phyloP scores from a whole-genome alignment of 92 coral and sea anemone genomes.

The Phenganax stokvisi region DNA sequence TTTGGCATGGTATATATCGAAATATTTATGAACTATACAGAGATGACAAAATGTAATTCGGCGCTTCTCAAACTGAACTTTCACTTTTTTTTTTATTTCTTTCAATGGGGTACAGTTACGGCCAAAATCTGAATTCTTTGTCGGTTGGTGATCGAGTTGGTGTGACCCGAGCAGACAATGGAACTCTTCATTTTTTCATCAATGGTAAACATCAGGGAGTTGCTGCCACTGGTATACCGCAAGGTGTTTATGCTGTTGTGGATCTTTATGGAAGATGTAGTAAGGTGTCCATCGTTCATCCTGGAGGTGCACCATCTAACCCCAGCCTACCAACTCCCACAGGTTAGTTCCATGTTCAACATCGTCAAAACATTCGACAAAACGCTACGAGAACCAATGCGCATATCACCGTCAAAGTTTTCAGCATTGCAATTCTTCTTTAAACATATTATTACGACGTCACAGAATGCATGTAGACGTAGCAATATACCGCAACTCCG shows the following conservation, averaged over 20 bases:
- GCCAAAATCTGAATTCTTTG: background rate
- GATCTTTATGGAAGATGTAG: conserved; percentile 88
- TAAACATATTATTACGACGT: too few species aligned
- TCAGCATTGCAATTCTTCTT: too few species aligned
- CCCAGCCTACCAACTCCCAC: background rate
- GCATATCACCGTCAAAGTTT: too few species aligned
- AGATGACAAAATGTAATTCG: too few species aligned
- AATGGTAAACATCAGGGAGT: conserved; percentile 79
- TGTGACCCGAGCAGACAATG: conserved; percentile 58
- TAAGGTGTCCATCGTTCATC: conserved; percentile 57
- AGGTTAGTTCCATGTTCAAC: background rate
- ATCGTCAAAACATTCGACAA: background rate
- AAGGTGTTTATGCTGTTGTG: conserved; percentile 72
- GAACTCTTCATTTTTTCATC: conserved; percentile 71
- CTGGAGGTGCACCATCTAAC: conserved; percentile 20
- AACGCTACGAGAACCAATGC: too few species aligned
- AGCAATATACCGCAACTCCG: too few species aligned
- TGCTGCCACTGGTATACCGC: conserved; percentile 65
- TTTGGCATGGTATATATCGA: too few species aligned
- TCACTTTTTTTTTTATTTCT: background rate
- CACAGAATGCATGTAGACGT: too few species aligned
- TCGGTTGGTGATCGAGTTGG: conserved; percentile 76
- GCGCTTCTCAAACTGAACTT: background rate
- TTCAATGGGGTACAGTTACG: background rate
- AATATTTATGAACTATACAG: too few species aligned